Conservation (phyloP, 2,888 invertebrate species). For the Zele albiditarsus region DNA sequence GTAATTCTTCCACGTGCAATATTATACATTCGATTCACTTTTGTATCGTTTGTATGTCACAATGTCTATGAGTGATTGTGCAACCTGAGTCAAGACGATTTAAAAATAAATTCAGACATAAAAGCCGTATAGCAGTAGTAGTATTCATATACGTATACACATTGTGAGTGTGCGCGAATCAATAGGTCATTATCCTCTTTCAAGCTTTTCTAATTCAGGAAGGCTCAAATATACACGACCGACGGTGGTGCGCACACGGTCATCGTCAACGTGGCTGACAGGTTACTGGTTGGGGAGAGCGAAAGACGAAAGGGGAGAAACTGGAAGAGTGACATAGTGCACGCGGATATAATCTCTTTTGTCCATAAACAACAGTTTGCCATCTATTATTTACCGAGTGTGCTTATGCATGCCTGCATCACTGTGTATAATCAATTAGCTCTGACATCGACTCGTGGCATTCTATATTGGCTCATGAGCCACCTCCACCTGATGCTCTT, state of each 20-base stretch:
- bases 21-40: neutral
- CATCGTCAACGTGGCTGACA: slow-evolving; percentile 9
- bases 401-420: slow-evolving; percentile 10
- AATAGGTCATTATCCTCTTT: slow-evolving; percentile 24
- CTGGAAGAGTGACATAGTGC: slow-evolving; percentile 10
- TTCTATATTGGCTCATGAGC: slow-evolving; percentile 1
- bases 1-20: neutral
- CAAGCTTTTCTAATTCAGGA: slow-evolving; percentile 21
- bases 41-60: neutral
- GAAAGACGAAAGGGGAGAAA: neutral
- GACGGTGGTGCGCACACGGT: neutral
- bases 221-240: slow-evolving; percentile 10
- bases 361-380: slow-evolving; percentile 6
- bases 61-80: slow-evolving; percentile 7
- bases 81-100: neutral
- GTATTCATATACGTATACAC: neutral
- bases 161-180: neutral
- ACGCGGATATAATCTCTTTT: slow-evolving; percentile 16
- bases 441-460: neutral
- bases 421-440: slow-evolving; percentile 15
- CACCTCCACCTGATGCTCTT: slow-evolving; percentile 13
- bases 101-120: slow-evolving; percentile 9
- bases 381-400: slow-evolving; percentile 19
- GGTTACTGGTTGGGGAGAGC: neutral
- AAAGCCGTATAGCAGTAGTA: neutral